Conservation (phyloP, 2,113 vertebrate species). For the Leptobrachium ailaonicum region DNA sequence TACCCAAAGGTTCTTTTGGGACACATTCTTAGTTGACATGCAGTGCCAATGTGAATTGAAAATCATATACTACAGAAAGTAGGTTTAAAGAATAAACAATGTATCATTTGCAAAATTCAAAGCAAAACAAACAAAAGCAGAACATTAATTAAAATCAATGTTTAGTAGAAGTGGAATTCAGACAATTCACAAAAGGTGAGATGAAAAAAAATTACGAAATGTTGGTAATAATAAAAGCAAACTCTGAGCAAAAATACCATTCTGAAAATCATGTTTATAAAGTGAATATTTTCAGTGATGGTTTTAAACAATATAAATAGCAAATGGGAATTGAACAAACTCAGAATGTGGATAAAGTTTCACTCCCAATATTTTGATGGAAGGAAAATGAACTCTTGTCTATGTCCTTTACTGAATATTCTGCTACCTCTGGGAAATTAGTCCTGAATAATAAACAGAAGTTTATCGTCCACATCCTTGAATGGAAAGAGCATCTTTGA, state of each 20-base stretch:
- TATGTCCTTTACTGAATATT: constrained; percentile 21
- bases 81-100: not conserved
- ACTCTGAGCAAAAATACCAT: not conserved
- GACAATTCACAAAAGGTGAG: not conserved
- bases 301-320: constrained; percentile 22
- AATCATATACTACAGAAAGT: not conserved
- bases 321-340: constrained; percentile 9
- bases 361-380: constrained; percentile 8
- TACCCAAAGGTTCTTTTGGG: not conserved
- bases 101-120: not conserved
- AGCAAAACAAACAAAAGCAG: not conserved
- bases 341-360: constrained; percentile 3
- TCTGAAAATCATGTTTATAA: constrained; percentile 5
- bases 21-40: not conserved
- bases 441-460: constrained; percentile 41
- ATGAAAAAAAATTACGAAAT: not conserved
- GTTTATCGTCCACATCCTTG: constrained; percentile 39
- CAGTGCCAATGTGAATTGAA: not conserved
- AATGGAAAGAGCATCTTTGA: constrained; percentile 18
- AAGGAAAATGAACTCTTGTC: constrained; percentile 19
- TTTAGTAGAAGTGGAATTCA: not conserved
- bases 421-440: constrained; percentile 42
- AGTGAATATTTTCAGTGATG: constrained; percentile 15
- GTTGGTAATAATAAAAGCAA: constrained; percentile 5
- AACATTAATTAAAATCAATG: not conserved